phyloP scores from a whole-genome alignment of 2,888 invertebrate species.

The Steinernema hermaphroditum region DNA sequence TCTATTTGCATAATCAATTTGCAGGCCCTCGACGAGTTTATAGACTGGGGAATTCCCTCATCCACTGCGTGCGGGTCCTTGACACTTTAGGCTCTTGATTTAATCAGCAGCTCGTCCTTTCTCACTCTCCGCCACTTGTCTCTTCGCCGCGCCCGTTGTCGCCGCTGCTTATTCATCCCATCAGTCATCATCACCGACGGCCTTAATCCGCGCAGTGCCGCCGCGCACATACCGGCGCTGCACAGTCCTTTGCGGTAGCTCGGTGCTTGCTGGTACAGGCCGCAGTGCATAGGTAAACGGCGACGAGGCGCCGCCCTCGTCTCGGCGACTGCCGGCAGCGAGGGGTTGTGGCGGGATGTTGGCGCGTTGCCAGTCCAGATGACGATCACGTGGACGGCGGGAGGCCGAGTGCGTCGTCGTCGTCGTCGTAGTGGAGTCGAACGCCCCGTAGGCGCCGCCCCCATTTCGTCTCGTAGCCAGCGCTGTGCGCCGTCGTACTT shows the following conservation, averaged over 20 bases:
- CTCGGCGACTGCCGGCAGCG: not conserved
- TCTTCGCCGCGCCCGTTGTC: not conserved
- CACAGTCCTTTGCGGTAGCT: not conserved
- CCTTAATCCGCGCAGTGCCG: conserved; percentile 21
- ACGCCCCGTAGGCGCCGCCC: conserved; percentile 21
- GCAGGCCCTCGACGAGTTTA: not conserved
- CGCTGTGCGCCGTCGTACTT: conserved; percentile 13
- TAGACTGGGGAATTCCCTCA: conserved; percentile 19
- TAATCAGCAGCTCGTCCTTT: not conserved
- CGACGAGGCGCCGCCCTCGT: not conserved
- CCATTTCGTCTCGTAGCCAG: conserved; percentile 10
- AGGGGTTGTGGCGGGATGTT: not conserved
- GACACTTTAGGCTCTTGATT: conserved; percentile 28
- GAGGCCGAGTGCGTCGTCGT: conserved; percentile 14
- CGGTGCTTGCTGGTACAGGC: conserved; percentile 15
- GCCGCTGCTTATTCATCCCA: conserved; percentile 2
- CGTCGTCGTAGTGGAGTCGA: conserved; percentile 1
- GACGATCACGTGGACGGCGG: conserved; percentile 19
- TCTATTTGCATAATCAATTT: conserved; percentile 21
- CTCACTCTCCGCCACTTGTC: conserved; percentile 20
- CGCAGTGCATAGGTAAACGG: conserved; percentile 3
- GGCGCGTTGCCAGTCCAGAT: conserved; percentile 19
- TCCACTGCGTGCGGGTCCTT: conserved; percentile 4
- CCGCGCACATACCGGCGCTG: not conserved
- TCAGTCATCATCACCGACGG: conserved; percentile 14